These are phyloP conservation scores for Saccostrea echinata DNA, from an alignment of 1,140 invertebrate species.

Conservation along the genomic window DNA sequence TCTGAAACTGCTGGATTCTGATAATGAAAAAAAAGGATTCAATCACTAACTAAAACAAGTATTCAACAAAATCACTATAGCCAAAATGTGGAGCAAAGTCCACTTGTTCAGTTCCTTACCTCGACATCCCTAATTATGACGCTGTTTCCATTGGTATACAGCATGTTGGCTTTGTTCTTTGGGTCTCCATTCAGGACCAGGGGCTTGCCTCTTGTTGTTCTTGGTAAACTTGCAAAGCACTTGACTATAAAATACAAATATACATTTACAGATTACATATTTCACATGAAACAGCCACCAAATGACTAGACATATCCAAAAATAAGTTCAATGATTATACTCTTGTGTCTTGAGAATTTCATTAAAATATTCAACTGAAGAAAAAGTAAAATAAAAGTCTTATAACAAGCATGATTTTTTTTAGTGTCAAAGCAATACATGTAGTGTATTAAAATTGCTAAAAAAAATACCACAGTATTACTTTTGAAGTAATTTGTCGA, in stretches of 20 bases:
- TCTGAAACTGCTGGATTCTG: conserved; percentile 95
- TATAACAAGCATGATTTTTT: no score
- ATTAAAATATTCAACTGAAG: no score
- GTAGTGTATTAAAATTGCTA: no score
- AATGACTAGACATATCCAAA: no score
- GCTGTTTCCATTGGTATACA: conserved; percentile 98
- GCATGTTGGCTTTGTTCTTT: conserved; percentile 94
- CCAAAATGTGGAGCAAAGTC: background rate
- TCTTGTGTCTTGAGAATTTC: no score
- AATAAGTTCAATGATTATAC: no score
- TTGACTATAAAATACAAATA: conserved; percentile 61
- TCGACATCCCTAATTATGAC: conserved; percentile 98
- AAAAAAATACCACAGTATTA: no score
- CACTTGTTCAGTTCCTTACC: conserved; percentile 79
- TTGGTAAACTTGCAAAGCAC: conserved; percentile 92
- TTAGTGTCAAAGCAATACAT: no score
- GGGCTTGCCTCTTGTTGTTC: conserved; percentile 94
- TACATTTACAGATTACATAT: conserved; percentile 45
- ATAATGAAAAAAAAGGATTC: conserved; percentile 47
- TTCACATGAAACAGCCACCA: no score
- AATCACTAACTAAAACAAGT: background rate
- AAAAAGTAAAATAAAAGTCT: no score
- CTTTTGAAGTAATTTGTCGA: no score
- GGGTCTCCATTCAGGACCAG: conserved; percentile 96
- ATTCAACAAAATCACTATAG: background rate